Conservation (phyloP, 2,113 vertebrate genomes). For the Origma solitaria region DNA sequence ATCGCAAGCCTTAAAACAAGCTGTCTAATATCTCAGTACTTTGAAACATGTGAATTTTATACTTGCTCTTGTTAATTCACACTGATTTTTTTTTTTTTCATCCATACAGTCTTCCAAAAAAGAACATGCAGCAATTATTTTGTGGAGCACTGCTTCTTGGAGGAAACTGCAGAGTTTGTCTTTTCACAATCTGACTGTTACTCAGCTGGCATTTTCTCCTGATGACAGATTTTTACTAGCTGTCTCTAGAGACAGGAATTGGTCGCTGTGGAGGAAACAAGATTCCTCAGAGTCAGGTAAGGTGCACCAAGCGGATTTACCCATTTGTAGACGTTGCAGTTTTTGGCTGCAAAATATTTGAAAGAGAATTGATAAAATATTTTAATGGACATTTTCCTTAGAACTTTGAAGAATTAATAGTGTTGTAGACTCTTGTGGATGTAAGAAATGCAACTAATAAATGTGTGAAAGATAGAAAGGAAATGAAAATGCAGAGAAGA, state of each 20-base stretch:
- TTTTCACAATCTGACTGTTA: constrained; percentile 92
- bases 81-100: not conserved
- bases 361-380: not conserved
- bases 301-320: not conserved
- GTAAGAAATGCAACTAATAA: not conserved
- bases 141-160: constrained; percentile 90
- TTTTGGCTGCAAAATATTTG: not conserved
- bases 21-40: not conserved
- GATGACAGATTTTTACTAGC: constrained; percentile 84
- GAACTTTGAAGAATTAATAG: not conserved
- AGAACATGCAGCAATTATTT: constrained; percentile 89
- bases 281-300: constrained; percentile 66
- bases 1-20: not conserved
- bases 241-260: constrained; percentile 93
- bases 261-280: constrained; percentile 89
- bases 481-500: not conserved
- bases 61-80: not conserved
- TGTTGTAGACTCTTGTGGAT: not conserved
- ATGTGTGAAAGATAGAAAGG: not conserved
- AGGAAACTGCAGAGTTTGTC: constrained; percentile 85
- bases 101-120: constrained; percentile 85
- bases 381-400: not conserved
- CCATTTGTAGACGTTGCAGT: not conserved
- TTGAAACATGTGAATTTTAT: not conserved
- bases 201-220: constrained; percentile 95